phyloP scores from a whole-genome alignment of 2,888 invertebrate species.

The Trissolcus japonicus region DNA sequence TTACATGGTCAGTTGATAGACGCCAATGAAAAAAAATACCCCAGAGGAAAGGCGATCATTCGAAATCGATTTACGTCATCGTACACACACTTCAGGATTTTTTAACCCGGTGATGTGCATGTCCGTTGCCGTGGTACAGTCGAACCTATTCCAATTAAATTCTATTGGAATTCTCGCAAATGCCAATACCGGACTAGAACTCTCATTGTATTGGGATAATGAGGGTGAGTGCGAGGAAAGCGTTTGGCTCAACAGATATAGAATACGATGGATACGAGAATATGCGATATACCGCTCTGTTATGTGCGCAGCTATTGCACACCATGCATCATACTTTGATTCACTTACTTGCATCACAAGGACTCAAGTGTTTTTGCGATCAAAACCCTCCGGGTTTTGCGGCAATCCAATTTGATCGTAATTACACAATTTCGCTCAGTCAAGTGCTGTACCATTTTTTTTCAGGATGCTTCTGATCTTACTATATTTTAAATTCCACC shows the following conservation, averaged over 20 bases:
- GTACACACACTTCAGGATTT: slow-evolving; percentile 26
- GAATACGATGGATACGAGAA: slow-evolving; percentile 58
- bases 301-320: slow-evolving; percentile 23
- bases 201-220: slow-evolving; percentile 73
- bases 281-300: slow-evolving; percentile 38
- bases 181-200: slow-evolving; percentile 72
- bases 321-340: slow-evolving; percentile 34
- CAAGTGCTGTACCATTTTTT: not conserved
- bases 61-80: slow-evolving; percentile 28
- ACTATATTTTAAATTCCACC: not conserved
- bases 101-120: slow-evolving; percentile 28
- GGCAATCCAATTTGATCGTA: slow-evolving; percentile 19
- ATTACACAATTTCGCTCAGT: slow-evolving; percentile 18
- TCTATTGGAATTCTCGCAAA: slow-evolving; percentile 74
- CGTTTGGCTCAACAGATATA: slow-evolving; percentile 65
- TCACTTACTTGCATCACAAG: slow-evolving; percentile 39
- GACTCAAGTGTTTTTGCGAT: slow-evolving; percentile 29
- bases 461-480: not conserved
- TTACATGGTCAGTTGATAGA: not conserved
- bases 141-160: slow-evolving; percentile 74
- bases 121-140: slow-evolving; percentile 37
- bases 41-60: slow-evolving; percentile 26
- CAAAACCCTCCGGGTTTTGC: slow-evolving; percentile 4
- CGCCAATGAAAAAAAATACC: slow-evolving; percentile 6
- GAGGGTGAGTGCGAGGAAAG: slow-evolving; percentile 67